Evolutionary conservation across 2,113 vertebrate species (phyloP), one percentile per base, ranked within the genome.

Genomic region (Zeus faber): DNA sequence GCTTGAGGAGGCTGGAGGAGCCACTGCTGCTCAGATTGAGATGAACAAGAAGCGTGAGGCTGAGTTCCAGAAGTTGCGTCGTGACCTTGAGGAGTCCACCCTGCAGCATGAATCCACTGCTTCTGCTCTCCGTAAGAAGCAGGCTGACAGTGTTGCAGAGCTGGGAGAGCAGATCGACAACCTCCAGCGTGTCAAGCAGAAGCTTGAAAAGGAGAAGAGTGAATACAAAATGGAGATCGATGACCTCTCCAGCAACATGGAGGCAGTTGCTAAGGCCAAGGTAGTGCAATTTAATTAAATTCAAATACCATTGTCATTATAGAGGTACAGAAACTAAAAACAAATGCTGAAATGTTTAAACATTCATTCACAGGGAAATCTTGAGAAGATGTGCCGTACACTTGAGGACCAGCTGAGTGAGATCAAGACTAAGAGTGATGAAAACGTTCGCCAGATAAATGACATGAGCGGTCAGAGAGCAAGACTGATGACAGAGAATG

Each of bases 1-100:
- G 74, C 82, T 85, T 0, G 85, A 87, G 49, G 85, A 87, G 44
- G 85, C 85, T 51, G 82, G 85, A 43, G 82, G 85, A 63, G 84
- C 82, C 41, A 87, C 85, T 33, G 26, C 79, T 2, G 72, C 77
- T 68, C 85, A 85, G 82, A 85, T 87, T 49, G 85, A 87, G 76
- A 82, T 87, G 80, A 81, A 78, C 65, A 85, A 85, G 70, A 85
- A 85, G 54, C 78, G 83, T 1, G 80, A 85, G 50, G 67, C 77
- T 24, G 81, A 82, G 56, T 82, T 84, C 62, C 79, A 82, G 66
- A 86, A 82, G 58, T 54, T 86, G 54, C 80, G 82, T 35, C 80
- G 77, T 46, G 81, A 84, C 50, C 84, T 86, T 16, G 84, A 86
- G 52, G 84, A 86, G 39, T 64, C 84, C 9, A 84, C 84, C 39